Percentiles rank a stretch among this genome's conserved stretches.
Evolutionary conservation across 2,797 vertebrate genomes (phyloP).

Genomic region (Mormyrus hasselquistii): DNA sequence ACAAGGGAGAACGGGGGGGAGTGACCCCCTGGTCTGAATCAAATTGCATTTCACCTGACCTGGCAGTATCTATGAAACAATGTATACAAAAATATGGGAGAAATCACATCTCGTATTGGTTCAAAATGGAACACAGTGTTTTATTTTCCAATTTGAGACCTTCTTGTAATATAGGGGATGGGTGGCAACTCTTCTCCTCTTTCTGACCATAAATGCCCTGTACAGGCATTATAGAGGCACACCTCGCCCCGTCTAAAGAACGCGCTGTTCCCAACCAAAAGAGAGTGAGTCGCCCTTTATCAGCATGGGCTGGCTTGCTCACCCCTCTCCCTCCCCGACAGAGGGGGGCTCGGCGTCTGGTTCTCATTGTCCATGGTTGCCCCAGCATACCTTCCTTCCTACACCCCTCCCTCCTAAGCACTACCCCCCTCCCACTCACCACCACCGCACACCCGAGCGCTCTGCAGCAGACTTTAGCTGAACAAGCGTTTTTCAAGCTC

Average conservation of each 20-base stretch:
- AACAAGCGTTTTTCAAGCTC: slow-evolving; percentile 14
- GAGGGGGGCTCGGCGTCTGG: slow-evolving; percentile 27
- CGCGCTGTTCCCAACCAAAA: background rate
- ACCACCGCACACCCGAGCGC: background rate
- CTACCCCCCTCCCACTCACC: background rate
- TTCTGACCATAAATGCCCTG: background rate
- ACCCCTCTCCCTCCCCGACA: background rate
- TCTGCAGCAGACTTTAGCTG: slow-evolving; percentile 2
- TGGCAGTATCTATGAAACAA: background rate
- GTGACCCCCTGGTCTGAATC: background rate
- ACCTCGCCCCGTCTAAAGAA: background rate
- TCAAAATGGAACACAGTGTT: background rate
- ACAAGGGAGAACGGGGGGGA: background rate
- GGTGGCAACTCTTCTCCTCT: background rate
- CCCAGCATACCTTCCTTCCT: slow-evolving; percentile 27
- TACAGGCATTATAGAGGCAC: background rate
- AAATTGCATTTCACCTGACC: background rate
- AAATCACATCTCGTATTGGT: background rate
- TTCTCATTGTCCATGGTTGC: slow-evolving; percentile 37
- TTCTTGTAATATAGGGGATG: background rate
- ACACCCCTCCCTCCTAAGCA: background rate
- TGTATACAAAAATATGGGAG: background rate
- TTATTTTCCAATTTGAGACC: background rate
- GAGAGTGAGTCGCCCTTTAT: slow-evolving; percentile 23
- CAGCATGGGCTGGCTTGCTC: slow-evolving; percentile 14